Base-by-base conservation (phyloP, 2,113 vertebrate species). In the Sapayoa aenigma region DNA sequence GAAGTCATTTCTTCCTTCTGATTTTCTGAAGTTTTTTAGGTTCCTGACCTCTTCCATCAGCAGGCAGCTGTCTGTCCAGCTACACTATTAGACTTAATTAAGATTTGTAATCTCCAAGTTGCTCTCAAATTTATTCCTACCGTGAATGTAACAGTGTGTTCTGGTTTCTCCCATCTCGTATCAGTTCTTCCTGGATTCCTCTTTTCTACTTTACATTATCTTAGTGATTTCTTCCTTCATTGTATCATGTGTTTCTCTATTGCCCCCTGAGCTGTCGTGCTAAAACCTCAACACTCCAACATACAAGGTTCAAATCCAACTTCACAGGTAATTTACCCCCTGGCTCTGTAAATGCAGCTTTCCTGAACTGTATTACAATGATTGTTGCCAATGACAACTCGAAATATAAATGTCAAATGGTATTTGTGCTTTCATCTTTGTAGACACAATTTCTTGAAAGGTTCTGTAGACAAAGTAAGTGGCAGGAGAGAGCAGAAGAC, bases 181-280 rank as follows among this genome's bases (percentile, higher is more conserved):
- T 18, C 44, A 58, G 16, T 9, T 73, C 41, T 33, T 77, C 18
- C 37, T 59, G 21, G 30, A 14, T 62, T 71, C 14, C 53, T 72
- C 33, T 66, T 52, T 31, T 23, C 25, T 50, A 33, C 53, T 84
- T 59, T 63, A 5, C 11, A 27, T 84, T 50, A 50, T 7, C 37
- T 58, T 66, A 14, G 35, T 49, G 27, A 72, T 69, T 79, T 82
- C 20, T 78, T 68, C 27, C 14, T 47, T 28, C 35, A 13, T 16
- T 63, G 11, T 30, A 19, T 47, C 69, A 17, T 0, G 0, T 5
- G 5, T 46, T 62, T 35, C 55, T 24, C 37, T 49, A 2, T 18
- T 35, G 33, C 24, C 44, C 28, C 10, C 18, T 50, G 31, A 72
- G 44, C 42, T 59, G 28, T 20, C 37, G 22, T 5, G 17, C 9